These are phyloP conservation scores for Malaclemys terrapin DNA, from an alignment of 2,113 vertebrate genomes.

Conservation along the genomic window DNA sequence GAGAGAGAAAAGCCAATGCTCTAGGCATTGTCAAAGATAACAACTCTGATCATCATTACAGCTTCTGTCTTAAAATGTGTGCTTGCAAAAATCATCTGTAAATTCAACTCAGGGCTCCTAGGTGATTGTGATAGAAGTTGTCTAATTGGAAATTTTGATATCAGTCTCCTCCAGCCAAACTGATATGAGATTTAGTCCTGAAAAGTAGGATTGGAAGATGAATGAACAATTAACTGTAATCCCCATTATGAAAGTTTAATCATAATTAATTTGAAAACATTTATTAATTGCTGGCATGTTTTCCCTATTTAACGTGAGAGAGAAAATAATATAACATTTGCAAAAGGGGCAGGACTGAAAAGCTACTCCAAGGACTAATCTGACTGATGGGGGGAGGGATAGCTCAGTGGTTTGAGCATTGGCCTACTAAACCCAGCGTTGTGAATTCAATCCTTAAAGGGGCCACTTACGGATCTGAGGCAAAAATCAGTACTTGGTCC, in stretches of 20 bases:
- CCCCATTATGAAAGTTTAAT: conserved; percentile 75
- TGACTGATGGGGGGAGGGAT: neutral
- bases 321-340: conserved; percentile 19
- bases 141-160: conserved; percentile 72
- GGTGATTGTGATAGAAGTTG: conserved; percentile 44
- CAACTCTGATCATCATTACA: conserved; percentile 11
- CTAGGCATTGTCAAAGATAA: neutral
- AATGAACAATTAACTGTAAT: conserved; percentile 77
- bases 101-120: conserved; percentile 36
- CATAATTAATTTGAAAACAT: conserved; percentile 77
- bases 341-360: conserved; percentile 44
- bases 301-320: conserved; percentile 57
- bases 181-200: conserved; percentile 62
- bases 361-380: conserved; percentile 40
- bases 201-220: conserved; percentile 63
- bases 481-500: no score
- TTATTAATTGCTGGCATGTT: conserved; percentile 72
- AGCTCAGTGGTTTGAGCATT: no score
- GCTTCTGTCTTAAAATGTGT: conserved; percentile 33
- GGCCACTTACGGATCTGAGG: no score
- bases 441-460: no score
- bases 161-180: conserved; percentile 66
- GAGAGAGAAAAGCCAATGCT: neutral
- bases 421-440: no score
- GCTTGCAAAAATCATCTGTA: conserved; percentile 56